phyloP scores from a whole-genome alignment of 2,113 vertebrate genomes.

The Irena cyanogastra region DNA sequence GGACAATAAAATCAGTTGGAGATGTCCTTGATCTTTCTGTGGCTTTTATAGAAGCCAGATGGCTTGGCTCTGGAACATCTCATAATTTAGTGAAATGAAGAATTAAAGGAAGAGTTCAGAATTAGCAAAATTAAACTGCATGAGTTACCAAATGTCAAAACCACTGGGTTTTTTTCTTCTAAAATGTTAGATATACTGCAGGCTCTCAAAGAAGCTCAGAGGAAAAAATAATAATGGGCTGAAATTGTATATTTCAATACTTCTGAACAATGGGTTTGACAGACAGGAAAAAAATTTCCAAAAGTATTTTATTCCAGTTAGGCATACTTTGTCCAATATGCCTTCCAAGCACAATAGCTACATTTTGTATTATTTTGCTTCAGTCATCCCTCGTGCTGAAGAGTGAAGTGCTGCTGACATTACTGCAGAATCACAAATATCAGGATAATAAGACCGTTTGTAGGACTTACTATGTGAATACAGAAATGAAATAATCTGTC shows the following conservation, averaged over 20 bases:
- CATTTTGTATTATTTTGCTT: not conserved
- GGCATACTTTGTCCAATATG: not conserved
- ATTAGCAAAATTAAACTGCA: conserved; percentile 21
- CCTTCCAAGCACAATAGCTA: not conserved
- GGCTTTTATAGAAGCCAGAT: conserved; percentile 54
- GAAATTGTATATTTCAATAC: not conserved
- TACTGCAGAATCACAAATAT: not conserved
- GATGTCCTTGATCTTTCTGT: conserved; percentile 40
- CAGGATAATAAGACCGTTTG: not conserved
- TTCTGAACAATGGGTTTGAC: not conserved
- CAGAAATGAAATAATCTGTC: not conserved
- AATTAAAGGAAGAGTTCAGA: conserved; percentile 39
- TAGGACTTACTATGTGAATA: not conserved
- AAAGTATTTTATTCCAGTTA: not conserved
- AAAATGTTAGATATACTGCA: not conserved
- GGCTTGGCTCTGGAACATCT: conserved; percentile 37
- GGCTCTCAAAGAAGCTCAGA: not conserved
- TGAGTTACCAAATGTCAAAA: not conserved
- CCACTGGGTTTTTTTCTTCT: not conserved
- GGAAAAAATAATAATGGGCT: not conserved
- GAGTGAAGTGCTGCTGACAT: not conserved
- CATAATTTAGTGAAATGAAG: conserved; percentile 18
- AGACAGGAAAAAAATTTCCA: not conserved
- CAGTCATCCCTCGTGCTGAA: not conserved
- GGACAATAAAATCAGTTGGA: conserved; percentile 51